Conservation (phyloP, 2,113 vertebrate species). For the Aptenodytes forsteri region DNA sequence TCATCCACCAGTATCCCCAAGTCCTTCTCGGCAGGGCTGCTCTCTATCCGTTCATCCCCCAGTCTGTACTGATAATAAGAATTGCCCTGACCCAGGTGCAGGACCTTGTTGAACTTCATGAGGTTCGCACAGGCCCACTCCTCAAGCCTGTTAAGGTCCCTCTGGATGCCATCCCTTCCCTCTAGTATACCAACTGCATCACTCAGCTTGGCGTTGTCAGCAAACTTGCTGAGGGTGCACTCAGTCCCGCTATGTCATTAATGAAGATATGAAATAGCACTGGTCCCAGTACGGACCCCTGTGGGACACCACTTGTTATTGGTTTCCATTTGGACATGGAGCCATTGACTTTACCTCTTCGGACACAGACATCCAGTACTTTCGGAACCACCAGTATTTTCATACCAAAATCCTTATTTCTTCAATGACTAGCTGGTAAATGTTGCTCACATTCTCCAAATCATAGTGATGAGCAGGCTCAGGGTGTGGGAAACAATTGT, state of each 20-base stretch:
- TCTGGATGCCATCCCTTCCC: background rate
- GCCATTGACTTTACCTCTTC: background rate
- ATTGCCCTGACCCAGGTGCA: background rate
- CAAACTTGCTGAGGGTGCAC: background rate
- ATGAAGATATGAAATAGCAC: background rate
- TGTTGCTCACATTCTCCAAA: background rate
- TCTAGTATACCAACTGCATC: background rate
- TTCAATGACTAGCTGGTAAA: background rate
- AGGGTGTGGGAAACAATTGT: background rate
- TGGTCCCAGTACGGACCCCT: background rate
- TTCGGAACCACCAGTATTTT: background rate
- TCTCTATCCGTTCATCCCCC: background rate
- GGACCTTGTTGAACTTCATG: background rate
- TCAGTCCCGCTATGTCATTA: background rate
- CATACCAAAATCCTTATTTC: fast-evolving
- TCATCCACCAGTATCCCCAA: background rate
- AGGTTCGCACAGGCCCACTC: fast-evolving
- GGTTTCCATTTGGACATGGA: background rate
- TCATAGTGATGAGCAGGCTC: background rate
- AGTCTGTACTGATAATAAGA: background rate
- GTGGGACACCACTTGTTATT: background rate
- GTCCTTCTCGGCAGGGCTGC: background rate
- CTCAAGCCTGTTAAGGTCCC: background rate
- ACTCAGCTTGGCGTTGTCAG: background rate
- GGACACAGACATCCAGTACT: fast-evolving